These are phyloP conservation scores for Acromyrmex heyeri DNA, from an alignment of 1,140 invertebrate species.

Conservation along the genomic window DNA sequence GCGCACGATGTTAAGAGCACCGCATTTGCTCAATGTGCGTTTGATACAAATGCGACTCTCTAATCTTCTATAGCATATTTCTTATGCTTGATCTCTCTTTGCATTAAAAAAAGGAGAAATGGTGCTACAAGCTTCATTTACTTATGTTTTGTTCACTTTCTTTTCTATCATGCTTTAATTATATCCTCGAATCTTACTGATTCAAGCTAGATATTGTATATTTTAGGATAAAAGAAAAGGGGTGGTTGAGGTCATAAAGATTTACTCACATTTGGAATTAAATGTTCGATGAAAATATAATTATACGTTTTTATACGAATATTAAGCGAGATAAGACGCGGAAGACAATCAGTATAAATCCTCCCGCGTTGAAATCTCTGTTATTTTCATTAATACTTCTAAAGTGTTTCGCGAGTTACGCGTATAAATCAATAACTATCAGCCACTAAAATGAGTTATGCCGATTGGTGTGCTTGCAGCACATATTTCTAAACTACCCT, in stretches of 20 bases:
- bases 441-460: slow-evolving; percentile 49
- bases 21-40: background rate
- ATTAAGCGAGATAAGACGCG: background rate
- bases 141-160: background rate
- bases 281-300: background rate
- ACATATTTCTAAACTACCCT: slow-evolving; percentile 9
- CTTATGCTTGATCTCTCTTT: background rate
- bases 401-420: slow-evolving; percentile 35
- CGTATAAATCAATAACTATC: slow-evolving; percentile 62
- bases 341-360: slow-evolving; percentile 59
- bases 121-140: background rate
- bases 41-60: background rate
- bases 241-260: background rate
- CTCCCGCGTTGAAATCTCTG: slow-evolving; percentile 22
- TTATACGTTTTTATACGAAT: slow-evolving; percentile 10
- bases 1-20: background rate
- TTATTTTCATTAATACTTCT: slow-evolving; percentile 45
- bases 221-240: background rate
- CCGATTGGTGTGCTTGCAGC: slow-evolving; percentile 23
- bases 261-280: slow-evolving; percentile 8
- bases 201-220: slow-evolving; percentile 3
- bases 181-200: background rate
- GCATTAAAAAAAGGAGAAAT: background rate
- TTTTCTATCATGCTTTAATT: background rate
- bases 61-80: background rate